A percentile compares a stretch with the other conserved stretches of the same genome.
These are phyloP conservation scores for Stichopus horrens DNA, from an alignment of 53 echinoderm and acorn worm genomes.

Conservation along the genomic window DNA sequence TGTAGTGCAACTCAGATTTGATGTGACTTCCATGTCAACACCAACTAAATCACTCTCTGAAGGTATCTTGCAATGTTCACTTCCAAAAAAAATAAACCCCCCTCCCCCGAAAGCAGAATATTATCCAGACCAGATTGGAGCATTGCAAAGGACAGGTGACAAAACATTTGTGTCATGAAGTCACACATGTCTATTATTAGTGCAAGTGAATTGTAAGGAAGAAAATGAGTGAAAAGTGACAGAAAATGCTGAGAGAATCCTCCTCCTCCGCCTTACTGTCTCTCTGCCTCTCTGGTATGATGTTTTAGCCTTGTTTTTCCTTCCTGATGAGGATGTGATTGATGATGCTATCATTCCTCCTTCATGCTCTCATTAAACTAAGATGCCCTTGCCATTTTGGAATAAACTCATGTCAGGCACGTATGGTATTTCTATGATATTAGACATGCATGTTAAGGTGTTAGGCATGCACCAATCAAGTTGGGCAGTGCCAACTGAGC, in stretches of 20 bases:
- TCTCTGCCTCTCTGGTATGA: not conserved
- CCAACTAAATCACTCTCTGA: too few species aligned
- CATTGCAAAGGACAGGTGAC: not conserved
- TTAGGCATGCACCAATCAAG: too few species aligned
- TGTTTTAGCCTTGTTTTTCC: not conserved
- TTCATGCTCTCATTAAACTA: slow-evolving; percentile 40
- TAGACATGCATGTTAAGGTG: too few species aligned
- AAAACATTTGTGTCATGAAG: not conserved
- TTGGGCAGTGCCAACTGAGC: too few species aligned
- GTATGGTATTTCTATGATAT: not conserved
- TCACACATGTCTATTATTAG: not conserved
- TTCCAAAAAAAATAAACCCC: too few species aligned
- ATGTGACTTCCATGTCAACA: too few species aligned
- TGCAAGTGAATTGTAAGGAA: not conserved
- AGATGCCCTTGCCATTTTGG: slow-evolving; percentile 18
- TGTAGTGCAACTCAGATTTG: too few species aligned
- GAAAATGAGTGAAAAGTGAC: too few species aligned
- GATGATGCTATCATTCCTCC: not conserved
- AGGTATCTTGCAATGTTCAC: too few species aligned
- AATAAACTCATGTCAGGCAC: slow-evolving; percentile 27
- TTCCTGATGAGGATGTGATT: not conserved
- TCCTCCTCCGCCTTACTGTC: too few species aligned
- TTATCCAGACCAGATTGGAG: not conserved
- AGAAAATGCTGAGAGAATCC: too few species aligned
- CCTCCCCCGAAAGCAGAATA: not conserved